Evolutionary conservation across 2,888 invertebrate species (phyloP).

Genomic region (Acleris sparsana): DNA sequence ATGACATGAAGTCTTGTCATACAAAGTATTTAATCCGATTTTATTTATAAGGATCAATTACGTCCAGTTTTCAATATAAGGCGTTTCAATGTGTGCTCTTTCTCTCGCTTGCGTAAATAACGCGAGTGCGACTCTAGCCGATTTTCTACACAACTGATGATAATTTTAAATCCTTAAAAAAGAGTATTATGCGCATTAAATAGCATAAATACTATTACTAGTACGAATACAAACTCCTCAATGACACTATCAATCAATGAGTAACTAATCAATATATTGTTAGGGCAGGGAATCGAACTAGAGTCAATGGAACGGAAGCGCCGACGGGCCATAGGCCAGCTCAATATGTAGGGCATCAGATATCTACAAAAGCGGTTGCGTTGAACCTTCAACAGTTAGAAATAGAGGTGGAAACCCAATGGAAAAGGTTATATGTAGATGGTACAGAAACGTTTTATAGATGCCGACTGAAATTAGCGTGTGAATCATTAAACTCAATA

Average conservation of each 20-base stretch:
- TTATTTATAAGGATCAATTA: too few relatives aligned
- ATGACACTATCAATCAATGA: constrained; percentile 27
- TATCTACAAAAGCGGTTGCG: constrained; percentile 22
- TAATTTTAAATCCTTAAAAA: too few relatives aligned
- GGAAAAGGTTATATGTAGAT: background rate
- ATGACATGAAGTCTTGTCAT: too few relatives aligned
- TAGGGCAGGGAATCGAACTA: constrained; percentile 48
- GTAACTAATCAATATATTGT: constrained; percentile 36
- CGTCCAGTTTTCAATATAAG: too few relatives aligned
- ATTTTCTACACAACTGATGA: too few relatives aligned
- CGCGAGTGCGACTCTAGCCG: too few relatives aligned
- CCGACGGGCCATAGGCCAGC: constrained; percentile 44
- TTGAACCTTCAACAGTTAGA: background rate
- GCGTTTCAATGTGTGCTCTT: too few relatives aligned
- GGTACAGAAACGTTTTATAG: constrained; percentile 6
- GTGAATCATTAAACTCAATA: constrained; percentile 3
- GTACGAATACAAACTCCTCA: constrained; percentile 4
- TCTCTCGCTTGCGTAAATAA: too few relatives aligned
- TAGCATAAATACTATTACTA: background rate
- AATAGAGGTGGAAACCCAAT: background rate
- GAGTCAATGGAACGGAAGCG: constrained; percentile 72
- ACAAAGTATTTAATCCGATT: too few relatives aligned
- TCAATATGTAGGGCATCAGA: constrained; percentile 45
- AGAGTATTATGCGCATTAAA: background rate
- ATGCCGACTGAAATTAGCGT: constrained; percentile 8